These are phyloP conservation scores for Episyrphus balteatus DNA, from an alignment of 1,140 invertebrate species.

Conservation along the genomic window DNA sequence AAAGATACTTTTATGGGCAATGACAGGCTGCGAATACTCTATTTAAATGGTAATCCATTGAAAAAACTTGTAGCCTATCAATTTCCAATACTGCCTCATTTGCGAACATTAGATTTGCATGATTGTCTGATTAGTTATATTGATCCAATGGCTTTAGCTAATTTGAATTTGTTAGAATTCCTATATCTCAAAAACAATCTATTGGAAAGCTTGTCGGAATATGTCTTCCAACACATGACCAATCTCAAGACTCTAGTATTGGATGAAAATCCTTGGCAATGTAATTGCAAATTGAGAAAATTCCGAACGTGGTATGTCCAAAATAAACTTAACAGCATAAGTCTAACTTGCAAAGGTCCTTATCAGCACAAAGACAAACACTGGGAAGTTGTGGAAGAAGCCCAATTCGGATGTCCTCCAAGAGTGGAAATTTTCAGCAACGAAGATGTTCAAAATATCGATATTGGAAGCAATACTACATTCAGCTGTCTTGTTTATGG, in stretches of 20 bases:
- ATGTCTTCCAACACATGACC: slow-evolving; percentile 51
- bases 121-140: slow-evolving; percentile 62
- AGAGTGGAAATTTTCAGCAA: slow-evolving; percentile 45
- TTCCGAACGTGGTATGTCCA: slow-evolving; percentile 70
- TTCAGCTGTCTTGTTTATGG: slow-evolving; percentile 70
- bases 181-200: slow-evolving; percentile 59
- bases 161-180: slow-evolving; percentile 54
- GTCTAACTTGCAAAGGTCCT: slow-evolving; percentile 51
- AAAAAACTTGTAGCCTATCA: slow-evolving; percentile 47
- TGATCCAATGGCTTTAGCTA: slow-evolving; percentile 57
- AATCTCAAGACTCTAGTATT: slow-evolving; percentile 65
- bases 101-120: slow-evolving; percentile 61
- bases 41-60: slow-evolving; percentile 61
- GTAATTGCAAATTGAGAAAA: slow-evolving; percentile 71
- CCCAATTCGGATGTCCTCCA: slow-evolving; percentile 65
- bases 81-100: slow-evolving; percentile 59
- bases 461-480: slow-evolving; percentile 62
- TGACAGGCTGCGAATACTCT: slow-evolving; percentile 55
- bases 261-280: slow-evolving; percentile 80
- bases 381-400: slow-evolving; percentile 54
- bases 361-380: slow-evolving; percentile 43
- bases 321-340: slow-evolving; percentile 53
- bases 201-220: slow-evolving; percentile 51
- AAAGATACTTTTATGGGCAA: slow-evolving; percentile 65
- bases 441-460: slow-evolving; percentile 52